Evolutionary conservation across 2,113 vertebrate genomes (phyloP).

Genomic region (western clawed frog (Xenopus tropicalis)): UCB_Xtro_10.0 CM004443.2:155146001-155146500

Average conservation of each 20-base stretch:
- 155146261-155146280: neutral
- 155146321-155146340: no score
- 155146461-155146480: no score
- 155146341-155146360: no score
- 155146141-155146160: constrained; percentile 1
- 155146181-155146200: neutral
- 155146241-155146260: no score
- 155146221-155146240: neutral
- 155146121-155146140: constrained; percentile 4
- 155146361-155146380: no score
- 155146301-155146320: no score
- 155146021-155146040: constrained; percentile 40
- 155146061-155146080: constrained; percentile 18
- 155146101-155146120: constrained; percentile 8
- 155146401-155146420: no score
- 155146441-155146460: no score
- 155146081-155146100: constrained; percentile 13
- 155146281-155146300: no score
- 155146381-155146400: no score
- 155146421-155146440: no score
- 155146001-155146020: constrained; percentile 57
- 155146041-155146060: constrained; percentile 31
- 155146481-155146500: no score
- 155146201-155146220: neutral
- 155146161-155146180: neutral